Evolutionary conservation across 1,140 invertebrate genomes (phyloP).

Genomic region (Drosophila carrolli): DNA sequence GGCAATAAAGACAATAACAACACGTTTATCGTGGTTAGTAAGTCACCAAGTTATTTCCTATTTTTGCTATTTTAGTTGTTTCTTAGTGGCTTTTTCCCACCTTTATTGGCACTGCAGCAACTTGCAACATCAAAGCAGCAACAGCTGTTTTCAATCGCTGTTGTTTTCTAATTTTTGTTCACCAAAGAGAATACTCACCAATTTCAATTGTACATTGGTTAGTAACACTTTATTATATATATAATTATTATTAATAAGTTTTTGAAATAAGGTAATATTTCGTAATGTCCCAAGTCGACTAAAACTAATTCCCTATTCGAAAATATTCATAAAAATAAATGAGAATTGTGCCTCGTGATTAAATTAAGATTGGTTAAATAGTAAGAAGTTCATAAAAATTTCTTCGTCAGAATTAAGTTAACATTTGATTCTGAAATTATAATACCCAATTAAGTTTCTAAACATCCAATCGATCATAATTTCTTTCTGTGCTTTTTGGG

Average conservation of each 20-base stretch:
- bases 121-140: slow-evolving; percentile 18
- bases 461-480: background rate
- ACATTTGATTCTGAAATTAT: background rate
- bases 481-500: slow-evolving; percentile 3
- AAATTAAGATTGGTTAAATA: too few relatives aligned
- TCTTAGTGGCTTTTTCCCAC: background rate
- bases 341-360: too few relatives aligned
- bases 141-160: slow-evolving; percentile 65
- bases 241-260: too few relatives aligned
- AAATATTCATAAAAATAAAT: too few relatives aligned
- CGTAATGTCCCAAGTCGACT: too few relatives aligned
- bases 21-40: slow-evolving; percentile 17
- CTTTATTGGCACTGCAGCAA: background rate
- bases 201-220: too few relatives aligned
- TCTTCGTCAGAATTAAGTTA: too few relatives aligned
- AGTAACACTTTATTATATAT: too few relatives aligned
- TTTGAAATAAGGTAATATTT: too few relatives aligned
- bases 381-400: too few relatives aligned
- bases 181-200: background rate
- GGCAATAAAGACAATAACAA: slow-evolving; percentile 4
- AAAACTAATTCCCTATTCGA: too few relatives aligned
- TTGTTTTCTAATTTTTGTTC: slow-evolving; percentile 25
- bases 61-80: background rate
- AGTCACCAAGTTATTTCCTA: slow-evolving; percentile 9
- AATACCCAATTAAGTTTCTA: background rate